Evolutionary conservation across 1,140 invertebrate genomes (phyloP), one percentile per base, ranked within the genome.

Genomic region (Chymomyza costata): DNA sequence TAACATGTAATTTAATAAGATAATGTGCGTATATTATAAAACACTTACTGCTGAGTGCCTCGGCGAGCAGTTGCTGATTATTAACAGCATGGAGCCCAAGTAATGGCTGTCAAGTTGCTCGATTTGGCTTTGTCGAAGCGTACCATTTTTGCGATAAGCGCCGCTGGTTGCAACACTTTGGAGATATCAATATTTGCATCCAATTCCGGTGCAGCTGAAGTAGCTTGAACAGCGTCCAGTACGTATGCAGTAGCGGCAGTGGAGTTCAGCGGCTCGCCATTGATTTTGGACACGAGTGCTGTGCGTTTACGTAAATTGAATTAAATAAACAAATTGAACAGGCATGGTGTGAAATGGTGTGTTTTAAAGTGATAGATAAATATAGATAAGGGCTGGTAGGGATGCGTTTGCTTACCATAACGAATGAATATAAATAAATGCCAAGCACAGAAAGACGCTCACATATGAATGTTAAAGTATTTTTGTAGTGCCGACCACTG

Each of bases 41-140:
- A 15, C 15, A 82, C 86, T 87, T 84, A 90, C 89, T 85, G 35
- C 84, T 63, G 30, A 96, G 82, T 43, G 91, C 90, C 6, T 88
- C 83, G 2, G 89, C 74, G 10, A 97, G 85, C 34, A 89, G 85
- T 0, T 83, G 81, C 64, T 89, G 86, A 65, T 87, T 92, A 83
- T 97, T 96, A 2, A 93, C 92, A 1, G 91, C 93, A 86, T 95
- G 94, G n/a, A 3, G 91, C 91, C 95, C 95, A 97, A 14, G 88
- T 92, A 2, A 96, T 88, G 53, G 89, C 89, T 1, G 92, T 93
- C 34, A 93, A 83, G 83, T 95, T 94, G 5, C 68, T 56, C 28
- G 56, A 11, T 65, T 64, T 78, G 7, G 44, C 40, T 15, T 57
- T 50, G 7, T 57, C 46, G 10, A 50, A 19, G 1, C 65, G 48